A percentile compares a stretch with the other conserved stretches of the same genome.
These are phyloP conservation scores for Mesembrinibis cayennensis DNA, from an alignment of 2,113 vertebrate species.

Conservation along the genomic window DNA sequence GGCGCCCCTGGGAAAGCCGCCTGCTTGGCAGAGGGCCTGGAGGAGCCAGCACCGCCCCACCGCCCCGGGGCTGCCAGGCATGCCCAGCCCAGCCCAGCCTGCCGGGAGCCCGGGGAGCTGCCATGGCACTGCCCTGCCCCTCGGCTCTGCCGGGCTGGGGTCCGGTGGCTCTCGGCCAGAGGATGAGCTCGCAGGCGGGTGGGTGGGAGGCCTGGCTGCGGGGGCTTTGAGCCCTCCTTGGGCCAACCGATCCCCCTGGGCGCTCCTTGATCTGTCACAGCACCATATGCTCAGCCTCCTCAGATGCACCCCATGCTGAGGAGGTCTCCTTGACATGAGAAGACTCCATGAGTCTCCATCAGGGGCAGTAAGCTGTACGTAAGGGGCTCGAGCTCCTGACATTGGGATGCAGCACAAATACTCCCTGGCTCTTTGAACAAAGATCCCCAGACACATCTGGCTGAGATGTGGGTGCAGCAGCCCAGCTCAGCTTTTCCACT, in stretches of 20 bases:
- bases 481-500: background rate
- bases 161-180: background rate
- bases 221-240: rapidly evolving
- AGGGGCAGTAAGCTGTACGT: rapidly evolving
- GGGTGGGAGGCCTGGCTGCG: too few relatives aligned
- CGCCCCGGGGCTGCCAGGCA: background rate
- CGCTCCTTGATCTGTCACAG: rapidly evolving
- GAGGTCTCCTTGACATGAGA: background rate
- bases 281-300: background rate
- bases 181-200: background rate
- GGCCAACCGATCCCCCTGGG: rapidly evolving
- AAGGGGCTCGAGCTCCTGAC: background rate
- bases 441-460: rapidly evolving
- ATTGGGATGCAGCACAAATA: rapidly evolving
- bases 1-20: background rate
- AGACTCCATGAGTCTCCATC: background rate
- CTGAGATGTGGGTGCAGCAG: background rate
- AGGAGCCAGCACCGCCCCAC: background rate
- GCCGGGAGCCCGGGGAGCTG: background rate
- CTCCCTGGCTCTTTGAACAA: background rate
- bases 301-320: rapidly evolving
- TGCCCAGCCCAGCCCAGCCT: background rate
- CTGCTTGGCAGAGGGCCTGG: background rate
- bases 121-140: background rate
- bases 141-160: rapidly evolving